A percentile compares a stretch with the other conserved stretches of the same genome.
Evolutionary conservation across 1,140 invertebrate genomes (phyloP).

Genomic region (Ips nitidus): DNA sequence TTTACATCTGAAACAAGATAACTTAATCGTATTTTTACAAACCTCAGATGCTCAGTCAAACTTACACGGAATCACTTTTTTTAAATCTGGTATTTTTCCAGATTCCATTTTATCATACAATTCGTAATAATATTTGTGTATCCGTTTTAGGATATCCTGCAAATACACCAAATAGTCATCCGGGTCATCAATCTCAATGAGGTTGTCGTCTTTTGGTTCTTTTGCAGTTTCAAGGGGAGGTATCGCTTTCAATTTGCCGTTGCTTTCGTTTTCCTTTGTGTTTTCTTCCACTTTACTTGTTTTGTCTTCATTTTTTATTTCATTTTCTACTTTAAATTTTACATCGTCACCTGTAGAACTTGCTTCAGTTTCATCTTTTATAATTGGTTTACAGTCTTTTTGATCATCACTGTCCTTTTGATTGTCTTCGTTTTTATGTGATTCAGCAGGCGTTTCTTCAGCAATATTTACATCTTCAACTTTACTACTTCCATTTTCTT

Average conservation of each 20-base stretch:
- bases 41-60: background rate
- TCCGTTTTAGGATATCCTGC: conserved; percentile 86
- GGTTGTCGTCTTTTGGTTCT: conserved; percentile 38
- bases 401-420: background rate
- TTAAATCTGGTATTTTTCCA: conserved; percentile 75
- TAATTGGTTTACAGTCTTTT: background rate
- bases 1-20: conserved; percentile 60
- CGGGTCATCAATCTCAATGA: conserved; percentile 77
- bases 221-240: conserved; percentile 6
- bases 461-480: conserved; percentile 4
- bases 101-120: conserved; percentile 69
- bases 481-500: conserved; percentile 32
- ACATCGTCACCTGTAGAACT: background rate
- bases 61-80: conserved; percentile 77
- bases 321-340: conserved; percentile 40
- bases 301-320: conserved; percentile 46
- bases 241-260: conserved; percentile 15
- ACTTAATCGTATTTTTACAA: background rate
- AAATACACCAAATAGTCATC: conserved; percentile 95
- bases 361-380: conserved; percentile 10
- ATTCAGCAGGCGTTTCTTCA: conserved; percentile 12
- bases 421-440: conserved; percentile 4
- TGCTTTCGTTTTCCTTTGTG: conserved; percentile 34
- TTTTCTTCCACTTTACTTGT: conserved; percentile 9
- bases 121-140: conserved; percentile 86